A percentile compares a stretch with the other conserved stretches of the same genome.
phyloP scores from a whole-genome alignment of 2,888 invertebrate genomes.

The Drosophila kambysellisi region DNA sequence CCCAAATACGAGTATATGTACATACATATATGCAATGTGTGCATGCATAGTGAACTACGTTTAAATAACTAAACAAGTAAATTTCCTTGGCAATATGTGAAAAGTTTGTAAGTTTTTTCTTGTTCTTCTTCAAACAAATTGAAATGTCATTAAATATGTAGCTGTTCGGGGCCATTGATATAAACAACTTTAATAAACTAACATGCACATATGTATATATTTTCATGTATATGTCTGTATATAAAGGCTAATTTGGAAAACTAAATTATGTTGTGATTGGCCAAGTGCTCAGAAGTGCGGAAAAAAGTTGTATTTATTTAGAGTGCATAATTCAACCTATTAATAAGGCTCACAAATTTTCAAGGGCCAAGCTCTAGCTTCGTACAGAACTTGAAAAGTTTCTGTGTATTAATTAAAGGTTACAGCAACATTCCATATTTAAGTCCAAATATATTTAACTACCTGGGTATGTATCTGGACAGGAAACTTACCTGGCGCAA shows the following conservation, averaged over 20 bases:
- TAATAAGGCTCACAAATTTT: conserved; percentile 54
- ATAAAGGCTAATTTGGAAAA: conserved; percentile 38
- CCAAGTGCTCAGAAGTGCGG: conserved; percentile 42
- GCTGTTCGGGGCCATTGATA: conserved; percentile 9
- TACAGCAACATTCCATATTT: conserved; percentile 4
- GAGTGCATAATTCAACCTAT: conserved; percentile 57
- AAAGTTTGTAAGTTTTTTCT: conserved; percentile 47
- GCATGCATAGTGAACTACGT: conserved; percentile 16
- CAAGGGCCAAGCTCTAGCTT: conserved; percentile 37
- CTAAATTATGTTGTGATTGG: conserved; percentile 42
- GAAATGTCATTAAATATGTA: conserved; percentile 71
- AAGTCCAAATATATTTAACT: conserved; percentile 9
- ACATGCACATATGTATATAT: conserved; percentile 16
- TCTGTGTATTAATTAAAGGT: conserved; percentile 20
- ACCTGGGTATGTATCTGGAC: too few relatives aligned
- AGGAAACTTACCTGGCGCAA: too few relatives aligned
- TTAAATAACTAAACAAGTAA: conserved; percentile 41
- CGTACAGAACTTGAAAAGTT: not conserved
- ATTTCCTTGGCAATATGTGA: conserved; percentile 53
- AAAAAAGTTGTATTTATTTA: conserved; percentile 38
- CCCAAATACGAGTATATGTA: conserved; percentile 3
- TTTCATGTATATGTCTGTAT: not conserved
- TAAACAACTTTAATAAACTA: conserved; percentile 47
- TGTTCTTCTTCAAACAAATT: conserved; percentile 49
- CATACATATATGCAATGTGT: not conserved